Percentiles rank a stretch among this genome's conserved stretches.
Evolutionary conservation across 1,140 invertebrate genomes (phyloP).

Genomic region (Ostrea denselamellosa): DNA sequence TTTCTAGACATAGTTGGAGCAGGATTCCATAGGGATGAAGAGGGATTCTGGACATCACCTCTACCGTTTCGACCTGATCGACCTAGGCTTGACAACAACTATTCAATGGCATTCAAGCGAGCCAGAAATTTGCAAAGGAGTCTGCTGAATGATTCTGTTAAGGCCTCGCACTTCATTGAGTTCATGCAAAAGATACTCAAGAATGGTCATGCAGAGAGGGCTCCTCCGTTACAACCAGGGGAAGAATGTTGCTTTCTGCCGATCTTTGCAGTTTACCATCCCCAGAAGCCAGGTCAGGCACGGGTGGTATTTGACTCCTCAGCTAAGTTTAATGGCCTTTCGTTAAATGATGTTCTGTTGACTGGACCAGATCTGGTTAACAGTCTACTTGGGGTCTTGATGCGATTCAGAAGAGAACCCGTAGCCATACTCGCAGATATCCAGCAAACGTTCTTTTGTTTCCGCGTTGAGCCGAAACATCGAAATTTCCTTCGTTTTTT

Average conservation of each 20-base stretch:
- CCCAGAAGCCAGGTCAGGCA: constrained; percentile 22
- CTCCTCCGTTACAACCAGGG: neutral
- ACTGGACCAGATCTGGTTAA: neutral
- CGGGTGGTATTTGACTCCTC: constrained; percentile 7
- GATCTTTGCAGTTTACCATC: neutral
- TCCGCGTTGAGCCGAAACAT: constrained; percentile 14
- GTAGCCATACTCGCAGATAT: constrained; percentile 9
- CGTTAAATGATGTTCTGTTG: neutral
- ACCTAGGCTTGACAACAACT: constrained; percentile 52
- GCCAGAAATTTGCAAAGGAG: neutral
- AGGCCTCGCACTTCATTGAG: constrained; percentile 16
- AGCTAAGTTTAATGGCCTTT: constrained; percentile 6
- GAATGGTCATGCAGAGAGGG: too few relatives aligned
- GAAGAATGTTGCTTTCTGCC: neutral
- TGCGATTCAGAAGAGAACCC: constrained; percentile 33
- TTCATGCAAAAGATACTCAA: neutral
- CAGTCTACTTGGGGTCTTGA: neutral
- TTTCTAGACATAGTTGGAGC: constrained; percentile 50
- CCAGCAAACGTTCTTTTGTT: constrained; percentile 17
- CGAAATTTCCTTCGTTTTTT: neutral
- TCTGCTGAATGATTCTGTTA: neutral
- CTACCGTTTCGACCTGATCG: constrained; percentile 50
- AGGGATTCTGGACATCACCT: constrained; percentile 54
- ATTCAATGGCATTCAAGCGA: constrained; percentile 26
- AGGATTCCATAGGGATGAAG: constrained; percentile 32